Base-by-base conservation (phyloP, 2,113 vertebrate genomes). In the Xenotilapia caudafasciata region DNA sequence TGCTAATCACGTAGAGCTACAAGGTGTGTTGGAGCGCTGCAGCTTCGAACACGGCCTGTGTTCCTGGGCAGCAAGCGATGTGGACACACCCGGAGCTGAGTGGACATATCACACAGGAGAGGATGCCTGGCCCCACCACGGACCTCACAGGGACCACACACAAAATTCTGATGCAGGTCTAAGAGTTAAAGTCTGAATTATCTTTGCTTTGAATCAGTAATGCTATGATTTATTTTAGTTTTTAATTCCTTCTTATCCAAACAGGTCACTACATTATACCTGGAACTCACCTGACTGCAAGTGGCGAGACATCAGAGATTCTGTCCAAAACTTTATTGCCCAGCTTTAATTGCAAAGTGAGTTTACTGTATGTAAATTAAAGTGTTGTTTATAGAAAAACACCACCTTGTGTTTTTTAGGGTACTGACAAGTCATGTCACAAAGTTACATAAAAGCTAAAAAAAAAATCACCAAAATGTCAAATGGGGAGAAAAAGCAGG, bases 81-180 rank as follows among this genome's bases (percentile, higher is more conserved):
- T 89, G 86, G 89, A 94, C 80, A 35, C 87, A 9, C 81, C 89
- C 3, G 92, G 58, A 80, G 81, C 83, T 31, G 86, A 90, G 8
- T 97, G 96, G 96, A 94, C 26, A 1, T 31, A 11, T 53, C 86
- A 62, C 21, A 92, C 3, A 26, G 96, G 94, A 45, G 86, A 90
- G 42, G 77, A 92, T 1, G 94, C 86, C 14, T 95, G 93, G 94
- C 92, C 95, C 3, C 3, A 45, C 2, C 19, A 40, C 1, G 94
- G 95, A 5, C 96, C 96, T 8, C 94, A 93, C 2, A 92, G 95
- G 56, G 96, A 97, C 82, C 96, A 97, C 93, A 96, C 96, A 35
- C 80, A 84, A 8, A 96, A 96, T 92, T 94, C 91, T 21, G 96
- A 87, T 60, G 94, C 96, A 88, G 96, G 96, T 96, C 84, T 54